Conservation (phyloP, 2,888 invertebrate species). For the Lepidochrysops patricia region DNA sequence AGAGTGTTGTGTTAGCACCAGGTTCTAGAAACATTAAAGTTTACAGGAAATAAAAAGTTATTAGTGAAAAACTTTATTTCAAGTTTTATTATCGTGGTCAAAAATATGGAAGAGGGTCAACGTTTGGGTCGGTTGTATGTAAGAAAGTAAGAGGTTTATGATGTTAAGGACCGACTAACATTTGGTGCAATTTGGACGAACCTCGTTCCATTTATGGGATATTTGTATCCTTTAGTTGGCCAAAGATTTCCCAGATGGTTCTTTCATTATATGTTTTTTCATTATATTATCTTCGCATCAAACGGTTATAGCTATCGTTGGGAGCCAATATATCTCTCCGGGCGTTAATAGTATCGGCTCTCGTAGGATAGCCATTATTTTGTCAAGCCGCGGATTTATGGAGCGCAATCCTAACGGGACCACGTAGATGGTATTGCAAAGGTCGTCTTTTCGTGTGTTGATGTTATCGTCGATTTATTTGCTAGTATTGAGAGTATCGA, state of each 20-base stretch:
- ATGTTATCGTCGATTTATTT: slow-evolving; percentile 28
- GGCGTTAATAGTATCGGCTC: slow-evolving; percentile 70
- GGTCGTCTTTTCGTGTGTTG: slow-evolving; percentile 34
- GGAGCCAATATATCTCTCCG: slow-evolving; percentile 68
- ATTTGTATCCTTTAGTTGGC: no score
- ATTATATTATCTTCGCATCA: slow-evolving; percentile 41
- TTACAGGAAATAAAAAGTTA: no score
- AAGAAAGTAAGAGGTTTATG: no score
- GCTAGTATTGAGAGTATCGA: slow-evolving; percentile 23
- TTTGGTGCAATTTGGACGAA: no score
- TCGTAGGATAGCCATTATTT: slow-evolving; percentile 66
- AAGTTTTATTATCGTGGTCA: no score
- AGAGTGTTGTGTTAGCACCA: no score
- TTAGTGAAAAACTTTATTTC: no score
- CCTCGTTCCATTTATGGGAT: no score
- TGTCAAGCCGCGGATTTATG: slow-evolving; percentile 71
- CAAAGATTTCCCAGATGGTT: background rate
- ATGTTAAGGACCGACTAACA: no score
- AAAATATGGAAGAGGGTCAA: no score
- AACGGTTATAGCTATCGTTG: slow-evolving; percentile 52
- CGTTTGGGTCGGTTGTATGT: no score
- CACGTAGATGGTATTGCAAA: slow-evolving; percentile 34
- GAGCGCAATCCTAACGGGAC: slow-evolving; percentile 60
- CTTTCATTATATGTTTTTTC: background rate
- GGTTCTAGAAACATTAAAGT: no score